Base-by-base conservation (phyloP, 2,888 invertebrate genomes). In the Lasiommata megera region DNA sequence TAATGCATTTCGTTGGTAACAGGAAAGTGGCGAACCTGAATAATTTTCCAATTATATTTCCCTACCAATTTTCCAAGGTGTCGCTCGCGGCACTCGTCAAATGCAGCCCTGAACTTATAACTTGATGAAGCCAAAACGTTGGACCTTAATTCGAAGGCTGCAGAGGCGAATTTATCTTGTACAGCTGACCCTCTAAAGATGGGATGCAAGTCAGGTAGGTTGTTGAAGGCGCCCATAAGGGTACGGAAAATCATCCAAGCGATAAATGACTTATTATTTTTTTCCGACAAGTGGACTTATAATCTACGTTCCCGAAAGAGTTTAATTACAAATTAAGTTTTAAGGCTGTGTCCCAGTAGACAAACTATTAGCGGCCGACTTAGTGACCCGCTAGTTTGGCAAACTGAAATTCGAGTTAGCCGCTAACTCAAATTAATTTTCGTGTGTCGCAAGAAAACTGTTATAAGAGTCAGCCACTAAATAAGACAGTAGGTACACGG, bases 21-120 rank as follows among this genome's bases (percentile, higher is more conserved):
- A 68, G 76, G 77, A 77, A 83, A 86, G 80, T 80, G 81, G 80
- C 80, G 78, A 75, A 75, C 78, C 85, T 82, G 88, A 84, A 89
- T 89, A 90, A 90, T 90, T 89, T 87, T 88, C 89, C 88, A 89
- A 90, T 90, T 90, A 90, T 89, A 88, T 88, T 89, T 88, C 87
- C 87, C 86, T 82, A 87, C 79, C 89, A 89, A 89, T 89, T 89
- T 90, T 89, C 88, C 89, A 76, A 85, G 85, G 86, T 88, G 89
- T 88, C 90, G 90, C 89, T 78, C 79, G 79, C 81, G 88, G 89
- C 88, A 72, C 82, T 87, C 88, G 90, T 90, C 90, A 89, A 88
- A 77, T 77, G 86, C 89, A 90, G 86, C 80, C 80, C 74, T 74
- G 70, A 57, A 57, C 56, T 64, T 60, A 60, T 60, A 48, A 60